Base-by-base conservation (phyloP, 1,140 invertebrate genomes). In the Drosophila biarmipes region DNA sequence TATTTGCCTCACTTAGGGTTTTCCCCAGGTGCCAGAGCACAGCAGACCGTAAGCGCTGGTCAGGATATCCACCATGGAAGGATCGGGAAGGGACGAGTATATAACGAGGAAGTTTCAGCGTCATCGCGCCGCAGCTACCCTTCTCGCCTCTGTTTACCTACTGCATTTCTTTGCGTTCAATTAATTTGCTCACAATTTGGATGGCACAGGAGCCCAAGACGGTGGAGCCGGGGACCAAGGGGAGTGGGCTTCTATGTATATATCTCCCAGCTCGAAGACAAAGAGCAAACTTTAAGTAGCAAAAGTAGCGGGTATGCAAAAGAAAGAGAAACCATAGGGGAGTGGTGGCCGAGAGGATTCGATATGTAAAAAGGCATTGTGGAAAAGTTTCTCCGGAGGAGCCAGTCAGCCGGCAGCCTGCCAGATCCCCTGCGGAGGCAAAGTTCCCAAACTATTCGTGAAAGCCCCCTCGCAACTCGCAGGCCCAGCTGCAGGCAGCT, bases 111-210 rank as follows among this genome's bases (percentile, higher is more conserved):
- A 66, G 63, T 68, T 68, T 61, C 57, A 56, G 48, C 54, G 49
- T 29, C 64, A 63, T 64, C 59, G 46, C 61, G 12, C n/a, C 27
- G 21, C 1, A 4, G 24, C 27, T 66, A 19, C 61, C 5, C 19
- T 21, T 12, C 10, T 19, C 6, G 12, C 38, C 29, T 54, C 56
- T 89, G 84, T 89, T 89, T 89, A 57, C 84, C 80, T 84, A 78
- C 76, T 82, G 80, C 79, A 74, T 89, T 74, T 89, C 75, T 79
- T 84, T 89, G 79, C 84, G 84, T 89, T 89, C 84, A 89, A 89
- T 89, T 89, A 89, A 89, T 89, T 89, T 89, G 84, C 84, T 75
- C 79, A 73, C 84, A 89, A 84, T 84, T 89, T 84, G 84, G 75
- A 69, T 79, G 59, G 82, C 61, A 72, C 74, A 64, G 52, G 58